Base-by-base conservation (phyloP, 30 jellyfish, hydroid and myxozoan genomes). In the Catostylus mosaicus region DNA sequence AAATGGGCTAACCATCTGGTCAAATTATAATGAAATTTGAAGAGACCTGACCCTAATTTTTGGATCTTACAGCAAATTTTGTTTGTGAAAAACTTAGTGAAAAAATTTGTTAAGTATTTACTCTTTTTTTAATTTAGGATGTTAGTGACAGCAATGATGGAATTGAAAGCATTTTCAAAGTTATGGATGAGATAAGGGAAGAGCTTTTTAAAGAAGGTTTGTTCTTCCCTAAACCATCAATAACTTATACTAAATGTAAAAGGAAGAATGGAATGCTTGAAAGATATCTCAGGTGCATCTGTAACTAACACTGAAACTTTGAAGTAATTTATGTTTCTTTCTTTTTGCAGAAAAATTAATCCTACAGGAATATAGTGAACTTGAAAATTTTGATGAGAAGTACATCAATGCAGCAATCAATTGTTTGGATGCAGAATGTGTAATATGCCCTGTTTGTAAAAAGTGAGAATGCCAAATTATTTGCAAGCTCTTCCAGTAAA, bases 401-500 rank as follows among this genome's bases (percentile, higher is more conserved):
- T 87, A 51, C 67, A 72, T 94, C 29, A 61, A 74, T 83, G 97
- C 96, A 22, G 95, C 97, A 1, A 82, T 88, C 36, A 83, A 88
- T 67, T 57, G 90, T 51, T 45, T 94, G 70, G 74, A 79, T 20
- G 35, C 95, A 26, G 96, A 76, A 10, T 27, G 50, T 47, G 96
- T 88, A 23, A 74, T 78, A 0, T 94, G 99, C 45, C 99, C 99
- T 1, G 90, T 94, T 30, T 94, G 99, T 60, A 75, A 73, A 78
- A 82, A 86, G 99, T 94, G 68, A 54, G 89, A 26, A 30, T 54
- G 24, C 48, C 18, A 7, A 50, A 38, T n/a, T 36, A 40, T 40
- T 5, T 40, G 12, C 7, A 40, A 40, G 54, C 7, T 40, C 54
- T 40, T 40, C 14, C 7, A 14, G 14, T 40, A 40, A 40, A 14